These are phyloP conservation scores for Prietella phreatophila DNA, from an alignment of 2,113 vertebrate genomes.

Conservation along the genomic window DNA sequence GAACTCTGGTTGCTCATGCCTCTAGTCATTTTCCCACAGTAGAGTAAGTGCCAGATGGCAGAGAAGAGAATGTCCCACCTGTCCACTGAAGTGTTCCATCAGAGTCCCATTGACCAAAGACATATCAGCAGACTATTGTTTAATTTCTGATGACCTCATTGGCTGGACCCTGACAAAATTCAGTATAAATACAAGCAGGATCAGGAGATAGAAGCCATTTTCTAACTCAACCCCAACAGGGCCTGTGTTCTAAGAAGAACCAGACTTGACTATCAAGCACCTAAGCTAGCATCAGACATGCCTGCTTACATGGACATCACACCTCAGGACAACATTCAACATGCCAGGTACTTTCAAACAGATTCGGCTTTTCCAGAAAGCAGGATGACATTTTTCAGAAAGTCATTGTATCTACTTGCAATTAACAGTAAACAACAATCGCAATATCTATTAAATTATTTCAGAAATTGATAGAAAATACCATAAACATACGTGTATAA, in stretches of 20 bases:
- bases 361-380: neutral
- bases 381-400: neutral
- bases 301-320: slow-evolving; percentile 64
- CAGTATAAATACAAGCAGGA: slow-evolving; percentile 64
- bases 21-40: slow-evolving; percentile 64
- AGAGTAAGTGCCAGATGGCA: slow-evolving; percentile 52
- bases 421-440: neutral
- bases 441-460: neutral
- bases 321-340: slow-evolving; percentile 67
- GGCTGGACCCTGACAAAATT: slow-evolving; percentile 50
- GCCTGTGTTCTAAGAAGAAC: neutral
- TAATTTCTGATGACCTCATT: slow-evolving; percentile 60
- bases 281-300: slow-evolving; percentile 55
- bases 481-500: neutral
- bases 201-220: slow-evolving; percentile 20
- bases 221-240: slow-evolving; percentile 39
- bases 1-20: slow-evolving; percentile 51
- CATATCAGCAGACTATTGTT: slow-evolving; percentile 60
- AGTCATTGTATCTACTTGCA: neutral
- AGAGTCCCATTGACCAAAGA: slow-evolving; percentile 52
- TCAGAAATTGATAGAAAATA: neutral
- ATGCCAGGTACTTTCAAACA: slow-evolving; percentile 63
- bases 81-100: slow-evolving; percentile 61
- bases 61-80: slow-evolving; percentile 68
- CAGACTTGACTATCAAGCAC: neutral